A percentile compares a stretch with the other conserved stretches of the same genome.
Conservation (phyloP, 2,797 vertebrate genomes). For the Microcaecilia unicolor region DNA sequence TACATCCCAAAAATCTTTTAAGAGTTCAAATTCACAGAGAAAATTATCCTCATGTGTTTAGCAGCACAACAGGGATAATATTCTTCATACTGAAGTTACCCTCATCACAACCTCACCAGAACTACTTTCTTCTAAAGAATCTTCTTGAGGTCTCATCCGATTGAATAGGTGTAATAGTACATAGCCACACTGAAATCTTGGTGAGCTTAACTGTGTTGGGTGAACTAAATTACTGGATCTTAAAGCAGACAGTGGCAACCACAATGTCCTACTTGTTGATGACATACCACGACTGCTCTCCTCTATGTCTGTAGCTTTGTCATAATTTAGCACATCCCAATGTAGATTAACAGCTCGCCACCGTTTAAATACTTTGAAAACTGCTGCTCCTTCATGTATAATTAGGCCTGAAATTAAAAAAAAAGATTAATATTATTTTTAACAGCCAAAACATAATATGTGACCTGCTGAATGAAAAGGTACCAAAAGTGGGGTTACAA, state of each 20-base stretch:
- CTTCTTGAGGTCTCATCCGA: conserved; percentile 55
- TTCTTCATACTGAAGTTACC: conserved; percentile 75
- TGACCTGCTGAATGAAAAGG: too few species aligned
- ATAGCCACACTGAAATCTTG: conserved; percentile 68
- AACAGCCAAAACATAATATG: too few species aligned
- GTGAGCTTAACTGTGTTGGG: conserved; percentile 64
- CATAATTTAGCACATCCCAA: conserved; percentile 86
- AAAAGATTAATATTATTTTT: too few species aligned
- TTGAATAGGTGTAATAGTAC: conserved; percentile 62
- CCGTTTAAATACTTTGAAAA: conserved; percentile 83
- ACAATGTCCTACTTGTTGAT: conserved; percentile 61
- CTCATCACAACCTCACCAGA: conserved; percentile 81
- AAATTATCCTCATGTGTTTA: background rate
- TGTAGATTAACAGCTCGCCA: conserved; percentile 88
- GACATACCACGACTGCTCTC: conserved; percentile 65
- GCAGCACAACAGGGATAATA: conserved; percentile 16
- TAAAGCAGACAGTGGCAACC: conserved; percentile 62
- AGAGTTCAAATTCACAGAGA: conserved; percentile 9
- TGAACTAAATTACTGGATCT: conserved; percentile 63
- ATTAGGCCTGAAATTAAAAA: conserved; percentile 69
- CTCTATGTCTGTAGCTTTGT: conserved; percentile 82
- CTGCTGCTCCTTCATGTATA: conserved; percentile 83
- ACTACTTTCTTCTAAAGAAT: conserved; percentile 56
- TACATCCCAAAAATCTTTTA: conserved; percentile 41
- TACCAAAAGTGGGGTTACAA: too few species aligned